These are phyloP conservation scores for Smutsia gigantea DNA, from an alignment of 2,797 vertebrate species.

Conservation along the genomic window DNA sequence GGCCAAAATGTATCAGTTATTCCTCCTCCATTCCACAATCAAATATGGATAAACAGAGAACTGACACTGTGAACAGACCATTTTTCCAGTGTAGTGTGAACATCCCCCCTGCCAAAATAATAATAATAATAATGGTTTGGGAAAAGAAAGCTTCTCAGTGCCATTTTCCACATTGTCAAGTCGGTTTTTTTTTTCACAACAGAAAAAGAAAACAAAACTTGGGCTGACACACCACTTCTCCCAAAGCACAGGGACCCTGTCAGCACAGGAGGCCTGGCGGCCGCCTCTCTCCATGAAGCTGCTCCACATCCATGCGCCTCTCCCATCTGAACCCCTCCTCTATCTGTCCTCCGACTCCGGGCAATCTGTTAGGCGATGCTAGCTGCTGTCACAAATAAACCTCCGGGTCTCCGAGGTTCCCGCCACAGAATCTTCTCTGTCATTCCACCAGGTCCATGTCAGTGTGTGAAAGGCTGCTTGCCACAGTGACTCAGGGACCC, in stretches of 20 bases:
- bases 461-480: too few species aligned
- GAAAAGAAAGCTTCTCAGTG: neutral
- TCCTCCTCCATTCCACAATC: neutral
- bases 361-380: neutral
- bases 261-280: neutral
- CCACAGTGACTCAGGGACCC: neutral
- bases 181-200: neutral
- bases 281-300: accelerated
- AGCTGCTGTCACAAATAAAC: neutral
- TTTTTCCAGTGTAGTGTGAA: neutral
- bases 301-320: accelerated
- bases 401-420: neutral
- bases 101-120: neutral
- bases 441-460: neutral
- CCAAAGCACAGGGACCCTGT: neutral
- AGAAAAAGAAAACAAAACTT: neutral
- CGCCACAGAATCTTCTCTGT: neutral
- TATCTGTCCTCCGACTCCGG: neutral
- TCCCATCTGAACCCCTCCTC: neutral
- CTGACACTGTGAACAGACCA: too few species aligned
- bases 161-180: neutral
- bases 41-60: neutral
- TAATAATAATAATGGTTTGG: too few species aligned
- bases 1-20: accelerated
- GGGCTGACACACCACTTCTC: neutral